Percentiles rank a stretch among this genome's conserved stretches.
phyloP scores from a whole-genome alignment of 2,113 vertebrate genomes.

The Epinephelus lanceolatus region DNA sequence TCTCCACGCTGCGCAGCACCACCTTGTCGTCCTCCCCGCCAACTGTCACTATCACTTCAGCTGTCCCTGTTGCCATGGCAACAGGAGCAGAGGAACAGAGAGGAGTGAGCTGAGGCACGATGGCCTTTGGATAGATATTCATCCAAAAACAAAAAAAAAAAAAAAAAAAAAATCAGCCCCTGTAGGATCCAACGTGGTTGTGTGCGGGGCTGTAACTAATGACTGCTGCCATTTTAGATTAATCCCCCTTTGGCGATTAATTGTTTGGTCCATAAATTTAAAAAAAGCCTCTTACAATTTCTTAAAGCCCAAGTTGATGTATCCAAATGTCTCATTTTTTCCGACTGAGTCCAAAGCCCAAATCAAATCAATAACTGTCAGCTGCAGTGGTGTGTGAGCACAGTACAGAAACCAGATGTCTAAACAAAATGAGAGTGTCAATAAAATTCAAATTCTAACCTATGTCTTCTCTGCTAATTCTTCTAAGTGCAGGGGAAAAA shows the following conservation, averaged over 20 bases:
- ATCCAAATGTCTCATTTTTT: too few species aligned
- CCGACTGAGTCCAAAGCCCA: too few species aligned
- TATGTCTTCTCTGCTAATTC: background rate
- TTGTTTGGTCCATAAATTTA: background rate
- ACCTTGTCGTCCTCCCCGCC: constrained; percentile 89
- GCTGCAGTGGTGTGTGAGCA: background rate
- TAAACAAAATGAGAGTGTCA: background rate
- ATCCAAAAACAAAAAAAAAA: background rate
- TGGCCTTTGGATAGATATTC: constrained; percentile 16
- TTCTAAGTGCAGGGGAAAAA: too few species aligned
- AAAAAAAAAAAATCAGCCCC: background rate
- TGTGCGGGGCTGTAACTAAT: background rate
- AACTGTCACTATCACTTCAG: constrained; percentile 86
- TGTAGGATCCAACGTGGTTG: background rate
- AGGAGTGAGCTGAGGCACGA: constrained; percentile 6
- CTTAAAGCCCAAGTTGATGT: too few species aligned
- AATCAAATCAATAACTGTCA: background rate
- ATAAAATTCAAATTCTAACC: background rate
- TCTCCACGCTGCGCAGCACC: constrained; percentile 87
- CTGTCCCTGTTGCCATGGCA: constrained; percentile 78
- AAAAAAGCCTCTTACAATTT: background rate
- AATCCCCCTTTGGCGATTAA: background rate
- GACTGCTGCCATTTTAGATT: background rate
- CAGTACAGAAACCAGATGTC: background rate
- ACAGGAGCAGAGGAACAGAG: constrained; percentile 30